These are phyloP conservation scores for Drosophila kokeensis DNA, from an alignment of 2,888 invertebrate genomes.

Conservation along the genomic window DNA sequence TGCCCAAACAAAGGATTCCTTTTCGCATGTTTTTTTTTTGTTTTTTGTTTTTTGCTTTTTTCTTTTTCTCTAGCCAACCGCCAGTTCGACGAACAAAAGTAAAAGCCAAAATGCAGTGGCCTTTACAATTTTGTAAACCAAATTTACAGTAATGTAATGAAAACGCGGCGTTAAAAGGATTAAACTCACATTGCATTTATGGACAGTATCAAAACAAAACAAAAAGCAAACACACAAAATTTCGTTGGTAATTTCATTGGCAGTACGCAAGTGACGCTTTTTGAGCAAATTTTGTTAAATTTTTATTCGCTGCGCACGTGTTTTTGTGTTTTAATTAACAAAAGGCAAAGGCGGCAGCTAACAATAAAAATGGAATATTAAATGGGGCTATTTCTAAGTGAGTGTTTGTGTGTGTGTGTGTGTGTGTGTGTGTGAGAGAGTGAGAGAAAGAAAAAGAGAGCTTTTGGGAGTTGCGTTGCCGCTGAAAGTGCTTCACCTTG, in stretches of 20 bases:
- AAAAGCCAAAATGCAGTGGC: conserved; percentile 58
- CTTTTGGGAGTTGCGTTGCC: conserved; percentile 39
- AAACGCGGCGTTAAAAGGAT: conserved; percentile 78
- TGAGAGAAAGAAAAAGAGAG: conserved; percentile 15
- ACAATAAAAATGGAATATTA: conserved; percentile 79
- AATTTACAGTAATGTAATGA: conserved; percentile 79
- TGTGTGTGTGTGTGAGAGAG: conserved; percentile 25
- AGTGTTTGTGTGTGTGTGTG: conserved; percentile 27
- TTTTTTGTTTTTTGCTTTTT: conserved; percentile 22
- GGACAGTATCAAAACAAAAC: conserved; percentile 27
- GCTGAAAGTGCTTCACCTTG: conserved; percentile 66
- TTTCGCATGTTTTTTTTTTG: conserved; percentile 27
- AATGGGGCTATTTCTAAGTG: conserved; percentile 50
- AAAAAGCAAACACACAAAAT: conserved; percentile 5
- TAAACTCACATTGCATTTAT: conserved; percentile 71
- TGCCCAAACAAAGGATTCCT: conserved; percentile 24
- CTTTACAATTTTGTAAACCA: conserved; percentile 64
- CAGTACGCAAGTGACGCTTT: conserved; percentile 27
- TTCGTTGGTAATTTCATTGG: conserved; percentile 39
- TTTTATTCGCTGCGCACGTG: conserved; percentile 77
- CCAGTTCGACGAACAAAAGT: conserved; percentile 47
- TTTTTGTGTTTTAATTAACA: conserved; percentile 82
- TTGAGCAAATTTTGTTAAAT: conserved; percentile 52
- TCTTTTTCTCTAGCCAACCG: conserved; percentile 8
- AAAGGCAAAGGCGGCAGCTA: conserved; percentile 55